Evolutionary conservation across 2,797 vertebrate species (phyloP).

Genomic region (Sebastes hubbsi): DNA sequence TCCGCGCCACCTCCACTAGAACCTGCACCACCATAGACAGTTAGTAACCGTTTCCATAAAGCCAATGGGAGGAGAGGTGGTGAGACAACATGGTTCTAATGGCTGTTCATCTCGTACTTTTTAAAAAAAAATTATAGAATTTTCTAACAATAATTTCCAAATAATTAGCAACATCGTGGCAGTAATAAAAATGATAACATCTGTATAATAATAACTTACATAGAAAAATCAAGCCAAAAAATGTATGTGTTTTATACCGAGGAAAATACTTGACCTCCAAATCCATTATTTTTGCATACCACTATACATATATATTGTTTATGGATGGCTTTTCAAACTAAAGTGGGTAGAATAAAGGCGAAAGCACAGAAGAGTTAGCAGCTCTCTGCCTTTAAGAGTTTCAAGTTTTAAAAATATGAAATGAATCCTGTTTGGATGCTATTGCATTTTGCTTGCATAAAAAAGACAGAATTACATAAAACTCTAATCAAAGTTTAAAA

Average conservation of each 20-base stretch:
- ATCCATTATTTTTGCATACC: not conserved
- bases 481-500: not conserved
- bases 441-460: not conserved
- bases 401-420: not conserved
- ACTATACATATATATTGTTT: not conserved
- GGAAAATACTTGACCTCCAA: too few species aligned
- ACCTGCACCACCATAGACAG: conserved; percentile 83
- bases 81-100: not conserved
- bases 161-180: not conserved
- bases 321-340: not conserved
- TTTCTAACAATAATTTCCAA: not conserved
- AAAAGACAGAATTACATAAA: not conserved
- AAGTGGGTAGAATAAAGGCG: not conserved
- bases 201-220: not conserved
- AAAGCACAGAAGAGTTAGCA: not conserved
- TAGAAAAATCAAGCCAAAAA: not conserved
- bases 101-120: not conserved
- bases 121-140: too few species aligned
- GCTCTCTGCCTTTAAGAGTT: not conserved
- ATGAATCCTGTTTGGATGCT: not conserved
- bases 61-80: not conserved
- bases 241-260: too few species aligned
- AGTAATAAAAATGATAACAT: not conserved
- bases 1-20: conserved; percentile 88
- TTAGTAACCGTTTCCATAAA: not conserved